These are phyloP conservation scores for Augochlorella aurata DNA, from an alignment of 2,888 invertebrate species.

Conservation along the genomic window DNA sequence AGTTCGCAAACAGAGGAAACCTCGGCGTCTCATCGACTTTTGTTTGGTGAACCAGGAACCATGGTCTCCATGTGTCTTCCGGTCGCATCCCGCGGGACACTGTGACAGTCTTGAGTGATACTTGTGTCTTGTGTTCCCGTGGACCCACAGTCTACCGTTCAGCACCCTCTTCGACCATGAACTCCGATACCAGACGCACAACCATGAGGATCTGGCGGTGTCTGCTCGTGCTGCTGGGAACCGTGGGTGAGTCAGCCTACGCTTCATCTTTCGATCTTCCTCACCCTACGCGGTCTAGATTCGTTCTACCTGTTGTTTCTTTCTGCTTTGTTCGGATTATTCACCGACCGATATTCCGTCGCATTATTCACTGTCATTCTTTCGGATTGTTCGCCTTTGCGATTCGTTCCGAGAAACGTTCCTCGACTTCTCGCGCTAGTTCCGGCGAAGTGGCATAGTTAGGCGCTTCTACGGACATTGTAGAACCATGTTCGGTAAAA, in stretches of 20 bases:
- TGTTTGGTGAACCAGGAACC: constrained; percentile 2
- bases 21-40: not conserved
- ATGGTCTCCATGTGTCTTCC: not conserved
- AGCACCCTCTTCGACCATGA: not conserved
- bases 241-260: constrained; percentile 54
- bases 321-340: no score
- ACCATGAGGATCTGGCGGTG: constrained; percentile 38
- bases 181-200: constrained; percentile 7
- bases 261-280: constrained; percentile 4
- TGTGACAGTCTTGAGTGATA: not conserved
- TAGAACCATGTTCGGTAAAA: no score
- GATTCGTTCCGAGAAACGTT: no score
- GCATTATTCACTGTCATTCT: no score
- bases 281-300: not conserved
- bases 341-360: no score
- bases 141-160: not conserved
- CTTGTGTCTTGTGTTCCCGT: not conserved
- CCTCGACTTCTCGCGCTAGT: no score
- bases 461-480: no score
- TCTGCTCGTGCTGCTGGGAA: constrained; percentile 48
- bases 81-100: not conserved
- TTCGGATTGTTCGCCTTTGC: no score
- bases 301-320: constrained; percentile 18
- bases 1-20: constrained; percentile 2
- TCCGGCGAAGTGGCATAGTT: no score